phyloP scores from a whole-genome alignment of 2,888 invertebrate species.

The Ophonus ardosiacus region DNA sequence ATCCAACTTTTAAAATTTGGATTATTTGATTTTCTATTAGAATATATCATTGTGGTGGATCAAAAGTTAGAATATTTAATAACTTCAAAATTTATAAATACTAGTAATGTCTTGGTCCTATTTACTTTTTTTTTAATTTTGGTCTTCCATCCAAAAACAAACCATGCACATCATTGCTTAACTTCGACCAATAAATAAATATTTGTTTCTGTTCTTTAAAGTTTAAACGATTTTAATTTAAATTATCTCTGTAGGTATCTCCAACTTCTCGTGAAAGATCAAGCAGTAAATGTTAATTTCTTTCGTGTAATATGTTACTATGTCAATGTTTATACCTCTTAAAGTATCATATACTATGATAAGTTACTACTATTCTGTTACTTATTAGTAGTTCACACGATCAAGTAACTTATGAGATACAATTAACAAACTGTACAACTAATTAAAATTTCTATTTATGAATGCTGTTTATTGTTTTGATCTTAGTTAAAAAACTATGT shows the following conservation, averaged over 20 bases:
- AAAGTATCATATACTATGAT: conserved; percentile 14
- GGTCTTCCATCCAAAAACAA: too few species aligned
- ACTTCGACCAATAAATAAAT: too few species aligned
- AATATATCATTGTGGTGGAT: too few species aligned
- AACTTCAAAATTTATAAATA: too few species aligned
- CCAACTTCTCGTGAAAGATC: not conserved
- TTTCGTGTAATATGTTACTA: not conserved
- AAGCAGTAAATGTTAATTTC: not conserved
- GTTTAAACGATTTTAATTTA: not conserved
- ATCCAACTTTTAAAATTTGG: too few species aligned
- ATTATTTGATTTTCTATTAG: too few species aligned
- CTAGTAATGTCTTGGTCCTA: too few species aligned
- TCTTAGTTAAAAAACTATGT: conserved; percentile 6
- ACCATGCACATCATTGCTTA: too few species aligned
- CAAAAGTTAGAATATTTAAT: too few species aligned
- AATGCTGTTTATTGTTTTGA: conserved; percentile 10
- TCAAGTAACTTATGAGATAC: conserved; percentile 38
- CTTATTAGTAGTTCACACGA: conserved; percentile 46
- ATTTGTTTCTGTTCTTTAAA: not conserved
- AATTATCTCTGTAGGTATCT: not conserved
- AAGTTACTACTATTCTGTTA: conserved; percentile 5
- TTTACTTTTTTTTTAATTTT: too few species aligned
- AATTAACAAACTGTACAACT: conserved; percentile 45
- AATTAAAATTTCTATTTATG: conserved; percentile 52
- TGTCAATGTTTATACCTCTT: not conserved